Conservation (phyloP, 2,888 invertebrate species). For the Chloroclystis v-ata region DNA sequence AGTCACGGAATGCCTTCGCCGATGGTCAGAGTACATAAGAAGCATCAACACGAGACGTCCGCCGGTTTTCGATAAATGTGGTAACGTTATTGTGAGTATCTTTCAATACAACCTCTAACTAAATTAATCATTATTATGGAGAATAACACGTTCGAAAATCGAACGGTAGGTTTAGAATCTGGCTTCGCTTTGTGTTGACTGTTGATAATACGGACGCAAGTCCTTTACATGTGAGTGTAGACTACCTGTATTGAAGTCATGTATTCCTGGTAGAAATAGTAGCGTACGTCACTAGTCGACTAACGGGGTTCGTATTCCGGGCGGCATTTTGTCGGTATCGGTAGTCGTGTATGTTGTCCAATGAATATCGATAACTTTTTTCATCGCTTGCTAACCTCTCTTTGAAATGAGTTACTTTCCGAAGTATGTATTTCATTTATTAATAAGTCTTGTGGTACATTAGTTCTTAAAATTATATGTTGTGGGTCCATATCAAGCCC, state of each 20-base stretch:
- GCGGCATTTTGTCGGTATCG: not conserved
- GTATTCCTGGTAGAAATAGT: slow-evolving; percentile 55
- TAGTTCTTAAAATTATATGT: no score
- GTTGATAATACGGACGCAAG: no score
- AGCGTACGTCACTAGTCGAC: slow-evolving; percentile 65
- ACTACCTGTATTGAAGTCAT: slow-evolving; percentile 38
- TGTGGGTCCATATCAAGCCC: no score
- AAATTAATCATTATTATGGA: not conserved
- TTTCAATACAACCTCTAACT: not conserved
- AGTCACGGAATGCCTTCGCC: slow-evolving; percentile 60
- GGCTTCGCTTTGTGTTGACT: not conserved
- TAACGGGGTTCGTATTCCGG: not conserved
- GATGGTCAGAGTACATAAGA: slow-evolving; percentile 66
- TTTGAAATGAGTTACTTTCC: no score
- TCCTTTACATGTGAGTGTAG: slow-evolving; percentile 2
- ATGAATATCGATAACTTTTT: not conserved
- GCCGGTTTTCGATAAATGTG: slow-evolving; percentile 61
- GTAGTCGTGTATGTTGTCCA: not conserved
- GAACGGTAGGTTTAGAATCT: no score
- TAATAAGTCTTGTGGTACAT: no score
- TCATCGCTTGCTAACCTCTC: not conserved
- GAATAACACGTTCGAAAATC: slow-evolving; percentile 1
- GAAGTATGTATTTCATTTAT: no score
- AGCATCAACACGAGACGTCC: slow-evolving; percentile 66
- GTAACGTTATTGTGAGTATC: slow-evolving; percentile 61